These are phyloP conservation scores for Morus bassanus DNA, from an alignment of 2,797 vertebrate species.

Conservation along the genomic window DNA sequence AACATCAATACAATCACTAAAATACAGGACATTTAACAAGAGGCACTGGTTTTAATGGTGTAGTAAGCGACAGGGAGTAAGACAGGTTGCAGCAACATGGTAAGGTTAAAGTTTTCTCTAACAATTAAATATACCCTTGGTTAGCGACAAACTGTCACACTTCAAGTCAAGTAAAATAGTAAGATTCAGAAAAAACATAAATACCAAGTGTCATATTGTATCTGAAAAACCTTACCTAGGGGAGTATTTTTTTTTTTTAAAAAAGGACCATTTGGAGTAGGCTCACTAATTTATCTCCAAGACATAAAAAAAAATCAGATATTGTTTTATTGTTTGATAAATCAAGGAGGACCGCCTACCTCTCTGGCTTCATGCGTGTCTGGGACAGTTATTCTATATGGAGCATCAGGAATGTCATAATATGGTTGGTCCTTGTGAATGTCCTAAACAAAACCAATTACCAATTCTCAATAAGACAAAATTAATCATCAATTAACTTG, in stretches of 20 bases:
- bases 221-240: neutral
- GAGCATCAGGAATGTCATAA: slow-evolving; percentile 95
- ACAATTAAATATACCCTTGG: neutral
- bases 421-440: slow-evolving; percentile 98
- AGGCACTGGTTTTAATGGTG: neutral
- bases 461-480: neutral
- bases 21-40: neutral
- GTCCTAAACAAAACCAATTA: slow-evolving; percentile 77
- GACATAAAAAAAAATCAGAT: neutral
- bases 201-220: neutral
- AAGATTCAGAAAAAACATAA: neutral
- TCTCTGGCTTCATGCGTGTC: slow-evolving; percentile 95
- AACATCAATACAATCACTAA: neutral
- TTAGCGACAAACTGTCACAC: neutral
- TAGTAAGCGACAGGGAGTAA: neutral
- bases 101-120: neutral
- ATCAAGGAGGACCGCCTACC: slow-evolving; percentile 69
- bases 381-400: slow-evolving; percentile 94
- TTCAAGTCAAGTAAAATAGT: neutral
- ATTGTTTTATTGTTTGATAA: neutral
- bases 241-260: neutral
- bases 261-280: neutral
- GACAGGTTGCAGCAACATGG: neutral
- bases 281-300: neutral
- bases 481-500: neutral